phyloP scores from a whole-genome alignment of 2,113 vertebrate species.

The Rhodinocichla rosea region DNA sequence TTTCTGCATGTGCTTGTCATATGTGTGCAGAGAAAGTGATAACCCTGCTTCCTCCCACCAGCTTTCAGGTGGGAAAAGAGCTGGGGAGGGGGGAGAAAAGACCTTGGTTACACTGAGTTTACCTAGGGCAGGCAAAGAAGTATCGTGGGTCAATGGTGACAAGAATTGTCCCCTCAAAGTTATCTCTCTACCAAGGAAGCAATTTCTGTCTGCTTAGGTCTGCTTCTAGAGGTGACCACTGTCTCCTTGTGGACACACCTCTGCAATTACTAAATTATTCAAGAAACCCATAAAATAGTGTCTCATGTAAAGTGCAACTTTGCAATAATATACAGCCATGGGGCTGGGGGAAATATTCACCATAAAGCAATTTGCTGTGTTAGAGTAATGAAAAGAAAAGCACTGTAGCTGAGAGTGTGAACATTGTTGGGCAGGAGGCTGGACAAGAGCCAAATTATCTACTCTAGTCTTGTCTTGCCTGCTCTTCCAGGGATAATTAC shows the following conservation, averaged over 20 bases:
- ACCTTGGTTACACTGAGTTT: not conserved
- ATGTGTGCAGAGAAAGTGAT: not conserved
- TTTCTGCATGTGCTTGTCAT: not conserved
- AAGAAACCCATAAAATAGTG: not conserved
- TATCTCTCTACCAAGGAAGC: not conserved
- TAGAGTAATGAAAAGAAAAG: not conserved
- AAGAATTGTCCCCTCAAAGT: not conserved
- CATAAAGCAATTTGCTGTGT: not conserved
- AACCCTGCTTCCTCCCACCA: not conserved
- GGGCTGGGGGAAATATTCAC: not conserved
- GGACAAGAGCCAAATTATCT: not conserved
- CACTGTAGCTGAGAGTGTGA: rapidly evolving
- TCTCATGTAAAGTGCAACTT: not conserved
- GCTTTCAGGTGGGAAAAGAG: not conserved
- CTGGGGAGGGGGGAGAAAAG: not conserved
- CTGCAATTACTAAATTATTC: not conserved
- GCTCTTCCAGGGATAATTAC: not conserved
- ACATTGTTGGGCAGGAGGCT: not conserved
- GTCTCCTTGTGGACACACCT: not conserved
- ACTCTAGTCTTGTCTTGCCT: not conserved
- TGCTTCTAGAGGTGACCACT: not conserved
- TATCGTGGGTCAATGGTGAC: rapidly evolving
- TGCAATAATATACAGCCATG: not conserved
- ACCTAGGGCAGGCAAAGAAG: not conserved
- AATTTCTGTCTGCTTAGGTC: not conserved